These are phyloP conservation scores for Centropristis striata DNA, from an alignment of 2,113 vertebrate species.

Conservation along the genomic window DNA sequence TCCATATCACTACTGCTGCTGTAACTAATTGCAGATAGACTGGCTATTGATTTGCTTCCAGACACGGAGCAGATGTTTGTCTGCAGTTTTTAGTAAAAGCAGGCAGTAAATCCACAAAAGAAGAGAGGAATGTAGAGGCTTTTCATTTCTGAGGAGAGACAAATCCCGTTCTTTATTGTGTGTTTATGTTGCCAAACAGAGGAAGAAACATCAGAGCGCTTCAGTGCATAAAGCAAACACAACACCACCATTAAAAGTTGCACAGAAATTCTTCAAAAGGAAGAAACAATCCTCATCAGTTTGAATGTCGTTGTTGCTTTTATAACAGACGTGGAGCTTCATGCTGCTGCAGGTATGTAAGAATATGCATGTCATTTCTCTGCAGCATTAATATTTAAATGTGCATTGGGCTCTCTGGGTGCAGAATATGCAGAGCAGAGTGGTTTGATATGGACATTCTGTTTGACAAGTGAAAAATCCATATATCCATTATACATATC, in stretches of 20 bases:
- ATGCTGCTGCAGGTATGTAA: too few relatives aligned
- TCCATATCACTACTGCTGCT: conserved; percentile 21
- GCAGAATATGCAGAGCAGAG: background rate
- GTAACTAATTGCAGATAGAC: conserved; percentile 59
- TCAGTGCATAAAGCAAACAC: background rate
- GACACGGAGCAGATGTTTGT: conserved; percentile 48
- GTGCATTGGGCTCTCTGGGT: background rate
- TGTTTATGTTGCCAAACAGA: conserved; percentile 7
- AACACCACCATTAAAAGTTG: background rate
- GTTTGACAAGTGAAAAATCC: conserved; percentile 7
- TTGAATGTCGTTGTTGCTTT: too few relatives aligned
- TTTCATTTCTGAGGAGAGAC: background rate
- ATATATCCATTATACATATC: background rate
- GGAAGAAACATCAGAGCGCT: background rate
- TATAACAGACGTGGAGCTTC: too few relatives aligned
- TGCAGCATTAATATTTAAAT: background rate
- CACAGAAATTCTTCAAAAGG: too few relatives aligned
- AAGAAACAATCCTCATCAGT: too few relatives aligned
- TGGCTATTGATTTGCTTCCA: conserved; percentile 49
- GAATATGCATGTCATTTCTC: too few relatives aligned
- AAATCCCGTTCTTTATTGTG: background rate
- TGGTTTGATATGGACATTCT: background rate
- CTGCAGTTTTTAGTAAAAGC: conserved; percentile 42
- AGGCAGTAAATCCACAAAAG: conserved; percentile 21
- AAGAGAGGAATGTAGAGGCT: conserved; percentile 10